Base-by-base conservation (phyloP, 2,113 vertebrate genomes). In the Elgaria multicarinata region DNA sequence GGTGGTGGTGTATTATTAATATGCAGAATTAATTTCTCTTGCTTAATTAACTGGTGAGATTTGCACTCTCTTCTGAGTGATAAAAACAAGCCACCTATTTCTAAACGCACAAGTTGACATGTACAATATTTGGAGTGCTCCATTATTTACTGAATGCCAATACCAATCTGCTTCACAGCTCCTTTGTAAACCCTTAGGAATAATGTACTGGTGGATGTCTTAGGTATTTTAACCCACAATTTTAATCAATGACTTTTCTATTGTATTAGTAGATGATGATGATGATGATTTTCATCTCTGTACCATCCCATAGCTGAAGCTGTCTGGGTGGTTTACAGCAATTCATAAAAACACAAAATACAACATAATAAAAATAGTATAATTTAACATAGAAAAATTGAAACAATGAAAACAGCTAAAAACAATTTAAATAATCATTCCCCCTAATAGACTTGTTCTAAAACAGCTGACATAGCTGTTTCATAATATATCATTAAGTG, bases 181-280 rank as follows among this genome's bases (percentile, higher is more conserved):
- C 93, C 88, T 91, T 44, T 94, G 93, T 94, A 86, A 91, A 44
- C 91, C 94, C 81, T 92, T 92, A 87, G 46, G 93, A 96, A 95
- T 94, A 90, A 96, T 95, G 89, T 93, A 91, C 81, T 94, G 92
- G 90, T 91, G 90, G 88, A 92, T 92, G 90, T 94, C 91, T 95
- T 94, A 92, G 94, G 92, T 94, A 92, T 91, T 94, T 93, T 92
- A 94, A 95, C 84, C 89, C 92, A 92, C 86, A 91, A 89, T 93
- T 93, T 93, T 96, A 94, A 92, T 26, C 89, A 94, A 95, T 93
- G 90, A 36, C 83, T 92, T 95, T 96, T 95, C 92, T 94, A 67
- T 95, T 97, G 95, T 94, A 75, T 93, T 88, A 94, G 84, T 90
- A 93, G 87, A 85, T 93, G 95, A 96, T 96, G n/a, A n/a, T n/a